phyloP scores from a whole-genome alignment of 2,113 vertebrate species.

The Phrynosoma platyrhinos region DNA sequence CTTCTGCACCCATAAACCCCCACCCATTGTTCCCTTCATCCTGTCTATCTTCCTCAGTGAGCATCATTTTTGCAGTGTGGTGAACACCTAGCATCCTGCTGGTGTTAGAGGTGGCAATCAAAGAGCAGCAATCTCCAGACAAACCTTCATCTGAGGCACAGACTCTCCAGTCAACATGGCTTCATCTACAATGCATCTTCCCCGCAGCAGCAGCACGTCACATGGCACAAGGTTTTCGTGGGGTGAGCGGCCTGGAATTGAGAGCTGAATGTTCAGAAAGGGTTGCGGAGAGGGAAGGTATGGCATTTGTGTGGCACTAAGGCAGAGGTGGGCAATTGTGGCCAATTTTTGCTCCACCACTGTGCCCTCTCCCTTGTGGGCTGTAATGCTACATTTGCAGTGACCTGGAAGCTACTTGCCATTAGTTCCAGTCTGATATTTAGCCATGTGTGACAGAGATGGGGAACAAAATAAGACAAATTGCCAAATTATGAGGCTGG shows the following conservation, averaged over 20 bases:
- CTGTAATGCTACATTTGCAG: no score
- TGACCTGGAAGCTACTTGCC: no score
- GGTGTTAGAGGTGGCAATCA: background rate
- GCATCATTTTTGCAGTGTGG: background rate
- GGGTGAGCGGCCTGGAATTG: slow-evolving; percentile 86
- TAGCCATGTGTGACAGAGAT: no score
- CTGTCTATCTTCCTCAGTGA: background rate
- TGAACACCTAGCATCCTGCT: background rate
- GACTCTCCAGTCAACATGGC: slow-evolving; percentile 98
- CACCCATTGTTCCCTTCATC: background rate
- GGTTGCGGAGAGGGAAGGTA: background rate
- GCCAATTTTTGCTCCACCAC: no score
- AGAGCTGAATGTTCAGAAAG: background rate
- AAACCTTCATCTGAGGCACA: slow-evolving; percentile 96
- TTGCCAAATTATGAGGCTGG: no score
- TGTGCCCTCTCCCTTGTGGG: no score
- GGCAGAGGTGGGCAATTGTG: no score
- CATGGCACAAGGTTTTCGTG: slow-evolving; percentile 95
- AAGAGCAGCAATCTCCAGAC: background rate
- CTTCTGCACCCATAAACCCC: background rate
- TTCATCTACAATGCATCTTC: slow-evolving; percentile 94
- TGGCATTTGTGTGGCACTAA: rapidly evolving
- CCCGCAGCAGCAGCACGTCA: slow-evolving; percentile 91
- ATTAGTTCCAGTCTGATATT: no score
- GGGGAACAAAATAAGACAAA: no score